Conservation (phyloP, 2,113 vertebrate genomes). For the Alligator sinensis region DNA sequence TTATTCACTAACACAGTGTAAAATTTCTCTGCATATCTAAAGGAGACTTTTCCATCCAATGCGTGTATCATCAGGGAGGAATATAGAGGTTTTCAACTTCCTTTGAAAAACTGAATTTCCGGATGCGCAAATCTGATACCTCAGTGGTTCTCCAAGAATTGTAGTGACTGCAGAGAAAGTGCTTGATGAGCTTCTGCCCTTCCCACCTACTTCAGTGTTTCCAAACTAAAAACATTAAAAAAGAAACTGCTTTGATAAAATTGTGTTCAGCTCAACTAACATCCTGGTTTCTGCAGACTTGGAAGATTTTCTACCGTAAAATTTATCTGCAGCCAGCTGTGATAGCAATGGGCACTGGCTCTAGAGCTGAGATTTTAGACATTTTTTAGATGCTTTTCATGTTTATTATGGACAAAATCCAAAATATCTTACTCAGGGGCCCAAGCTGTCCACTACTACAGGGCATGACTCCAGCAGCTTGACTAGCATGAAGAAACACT, state of each 20-base stretch:
- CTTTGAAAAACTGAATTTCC: neutral
- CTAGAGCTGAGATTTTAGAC: constrained; percentile 39
- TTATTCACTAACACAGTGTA: neutral
- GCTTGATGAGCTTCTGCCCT: neutral
- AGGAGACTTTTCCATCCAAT: neutral
- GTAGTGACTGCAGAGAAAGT: neutral
- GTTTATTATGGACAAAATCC: constrained; percentile 61
- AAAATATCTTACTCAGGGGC: constrained; percentile 31
- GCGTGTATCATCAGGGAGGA: neutral
- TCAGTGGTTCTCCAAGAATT: neutral
- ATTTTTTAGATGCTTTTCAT: constrained; percentile 43
- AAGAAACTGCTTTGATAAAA: constrained; percentile 36
- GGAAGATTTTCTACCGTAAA: constrained; percentile 63
- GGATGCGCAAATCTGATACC: neutral
- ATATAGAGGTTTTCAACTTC: neutral
- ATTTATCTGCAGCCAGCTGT: constrained; percentile 66
- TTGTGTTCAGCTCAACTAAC: constrained; percentile 39
- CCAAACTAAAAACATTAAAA: neutral
- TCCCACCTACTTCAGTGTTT: neutral
- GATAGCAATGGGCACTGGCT: constrained; percentile 60
- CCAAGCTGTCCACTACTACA: neutral
- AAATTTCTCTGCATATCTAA: neutral
- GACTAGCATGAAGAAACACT: neutral
- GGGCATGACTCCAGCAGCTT: constrained; percentile 6
- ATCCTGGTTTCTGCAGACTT: constrained; percentile 53